These are phyloP conservation scores for Ostrea denselamellosa DNA, from an alignment of 1,140 invertebrate genomes.

Conservation along the genomic window DNA sequence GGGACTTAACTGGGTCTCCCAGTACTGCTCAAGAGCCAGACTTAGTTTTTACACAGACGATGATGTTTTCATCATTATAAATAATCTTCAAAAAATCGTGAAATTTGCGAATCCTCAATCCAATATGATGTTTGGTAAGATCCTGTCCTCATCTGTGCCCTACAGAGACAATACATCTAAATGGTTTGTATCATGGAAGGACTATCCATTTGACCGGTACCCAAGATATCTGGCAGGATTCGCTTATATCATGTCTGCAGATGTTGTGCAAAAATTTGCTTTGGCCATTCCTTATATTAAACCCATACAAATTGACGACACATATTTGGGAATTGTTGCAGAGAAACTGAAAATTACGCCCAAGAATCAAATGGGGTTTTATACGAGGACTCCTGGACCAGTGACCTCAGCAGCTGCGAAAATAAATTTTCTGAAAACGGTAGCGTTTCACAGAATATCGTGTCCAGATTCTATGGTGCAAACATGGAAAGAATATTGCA, in stretches of 20 bases:
- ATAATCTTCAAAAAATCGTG: conserved; percentile 22
- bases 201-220: conserved; percentile 50
- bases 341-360: conserved; percentile 45
- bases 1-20: conserved; percentile 49
- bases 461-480: neutral
- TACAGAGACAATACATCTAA: conserved; percentile 42
- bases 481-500: conserved; percentile 1
- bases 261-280: conserved; percentile 40
- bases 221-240: conserved; percentile 53
- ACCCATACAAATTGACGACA: conserved; percentile 48
- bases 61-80: conserved; percentile 48
- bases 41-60: conserved; percentile 53
- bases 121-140: neutral
- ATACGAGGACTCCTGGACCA: neutral
- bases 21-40: conserved; percentile 34
- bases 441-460: conserved; percentile 21
- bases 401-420: neutral
- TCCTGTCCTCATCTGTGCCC: conserved; percentile 34
- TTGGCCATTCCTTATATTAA: conserved; percentile 51
- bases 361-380: neutral
- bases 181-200: conserved; percentile 53
- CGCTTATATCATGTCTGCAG: conserved; percentile 46
- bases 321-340: conserved; percentile 51
- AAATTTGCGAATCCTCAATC: neutral
- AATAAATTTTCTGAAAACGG: neutral